Evolutionary conservation across 2,797 vertebrate genomes (phyloP), one percentile per base, ranked within the genome.

Genomic region (Orestias chungarensis): DNA sequence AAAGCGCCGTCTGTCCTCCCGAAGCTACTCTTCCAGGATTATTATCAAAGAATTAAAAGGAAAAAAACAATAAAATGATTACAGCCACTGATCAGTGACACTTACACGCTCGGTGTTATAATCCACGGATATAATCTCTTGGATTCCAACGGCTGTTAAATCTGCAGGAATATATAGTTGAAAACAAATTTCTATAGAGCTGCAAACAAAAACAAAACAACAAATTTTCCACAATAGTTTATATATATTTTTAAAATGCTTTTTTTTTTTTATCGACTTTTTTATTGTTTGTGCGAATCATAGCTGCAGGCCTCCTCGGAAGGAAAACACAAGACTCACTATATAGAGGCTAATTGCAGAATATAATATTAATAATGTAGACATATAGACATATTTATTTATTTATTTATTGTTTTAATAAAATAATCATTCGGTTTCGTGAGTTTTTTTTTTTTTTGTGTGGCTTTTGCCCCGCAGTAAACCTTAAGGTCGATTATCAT

Each of bases 61-160:
- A 75, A 17, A 7, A 40, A 52, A n/a, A n/a, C n/a, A n/a, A n/a
- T n/a, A n/a, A 75, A 54, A 66, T 25, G 42, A 75, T 84, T 79
- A 46, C 68, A 50, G 70, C 62, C 54, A 46, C 57, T 64, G 54
- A 50, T 82, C 64, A 47, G 12, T 44, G 42, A 77, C 71, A 68
- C 66, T 20, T 27, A 47, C 71, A 65, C 70, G 65, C 64, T 78
- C 80, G 68, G 82, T 86, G 80, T 46, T 44, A 50, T 88, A 86
- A 88, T 90, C 87, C 87, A 66, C 68, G 25, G 72, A 73, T 78
- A 66, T 83, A 87, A 84, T 89, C 82, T 73, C 69, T 81, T 71
- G 64, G 76, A 47, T 72, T 57, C 68, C 70, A 72, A 42, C 67
- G 14, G 64, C 72, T 82, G 70, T 23, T 59, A 18, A 23, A 57